Conservation (phyloP, 2,113 vertebrate genomes). For the Sylvia atricapilla region DNA sequence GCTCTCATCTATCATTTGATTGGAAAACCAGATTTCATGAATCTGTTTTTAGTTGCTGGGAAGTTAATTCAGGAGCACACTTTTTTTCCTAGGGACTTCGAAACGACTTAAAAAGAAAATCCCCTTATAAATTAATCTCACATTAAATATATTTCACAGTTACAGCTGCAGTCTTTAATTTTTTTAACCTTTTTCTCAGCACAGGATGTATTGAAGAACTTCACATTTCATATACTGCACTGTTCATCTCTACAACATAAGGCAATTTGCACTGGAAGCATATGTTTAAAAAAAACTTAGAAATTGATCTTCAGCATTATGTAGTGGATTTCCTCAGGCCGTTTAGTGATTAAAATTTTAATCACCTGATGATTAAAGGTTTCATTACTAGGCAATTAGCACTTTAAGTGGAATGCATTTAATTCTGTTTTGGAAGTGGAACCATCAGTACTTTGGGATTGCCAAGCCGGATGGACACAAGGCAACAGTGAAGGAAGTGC, state of each 20-base stretch:
- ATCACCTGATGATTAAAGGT: constrained; percentile 69
- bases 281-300: constrained; percentile 17
- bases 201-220: constrained; percentile 6
- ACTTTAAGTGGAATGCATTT: constrained; percentile 44
- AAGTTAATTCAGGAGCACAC: neutral
- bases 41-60: neutral
- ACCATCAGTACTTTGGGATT: neutral
- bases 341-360: constrained; percentile 66
- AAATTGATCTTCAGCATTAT: constrained; percentile 61
- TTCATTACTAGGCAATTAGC: constrained; percentile 66
- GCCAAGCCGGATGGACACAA: neutral
- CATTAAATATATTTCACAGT: neutral
- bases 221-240: neutral
- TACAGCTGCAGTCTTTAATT: neutral
- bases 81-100: neutral
- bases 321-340: constrained; percentile 32
- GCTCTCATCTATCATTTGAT: neutral
- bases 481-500: neutral
- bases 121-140: neutral
- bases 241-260: neutral
- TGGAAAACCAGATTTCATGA: neutral
- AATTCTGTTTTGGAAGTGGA: constrained; percentile 20
- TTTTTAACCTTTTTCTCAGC: neutral
- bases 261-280: constrained; percentile 21
- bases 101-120: neutral